Percentiles rank a stretch among this genome's conserved stretches.
Evolutionary conservation across 2,113 vertebrate genomes (phyloP).

Genomic region (Apaloderma vittatum): DNA sequence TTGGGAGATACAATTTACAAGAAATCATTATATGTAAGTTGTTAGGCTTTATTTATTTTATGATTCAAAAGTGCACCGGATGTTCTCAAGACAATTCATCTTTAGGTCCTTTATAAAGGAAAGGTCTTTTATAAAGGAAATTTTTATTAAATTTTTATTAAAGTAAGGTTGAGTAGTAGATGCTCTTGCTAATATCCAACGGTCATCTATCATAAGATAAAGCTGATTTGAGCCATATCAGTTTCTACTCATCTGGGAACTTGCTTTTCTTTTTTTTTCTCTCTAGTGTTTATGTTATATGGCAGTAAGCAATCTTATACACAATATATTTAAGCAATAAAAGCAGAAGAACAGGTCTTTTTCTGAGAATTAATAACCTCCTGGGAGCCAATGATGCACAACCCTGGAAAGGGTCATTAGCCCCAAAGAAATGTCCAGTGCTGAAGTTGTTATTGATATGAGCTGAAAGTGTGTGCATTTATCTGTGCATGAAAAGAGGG

Average conservation of each 20-base stretch:
- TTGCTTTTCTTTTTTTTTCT: not conserved
- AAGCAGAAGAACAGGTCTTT: not conserved
- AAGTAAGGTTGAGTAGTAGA: not conserved
- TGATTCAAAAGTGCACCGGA: not conserved
- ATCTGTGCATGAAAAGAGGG: not conserved
- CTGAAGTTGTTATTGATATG: not conserved
- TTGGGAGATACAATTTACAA: not conserved
- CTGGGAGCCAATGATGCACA: not conserved
- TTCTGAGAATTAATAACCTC: conserved; percentile 4
- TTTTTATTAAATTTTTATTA: not conserved
- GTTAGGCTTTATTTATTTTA: not conserved
- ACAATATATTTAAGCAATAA: conserved; percentile 29
- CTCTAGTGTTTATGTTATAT: not conserved
- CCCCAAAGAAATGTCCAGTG: not conserved
- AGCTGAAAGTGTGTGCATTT: not conserved
- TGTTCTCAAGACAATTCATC: not conserved
- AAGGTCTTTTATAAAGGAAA: not conserved
- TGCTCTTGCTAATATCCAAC: not conserved
- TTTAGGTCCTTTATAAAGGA: not conserved
- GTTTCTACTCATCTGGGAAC: not conserved
- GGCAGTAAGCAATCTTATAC: not conserved
- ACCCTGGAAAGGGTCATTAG: not conserved
- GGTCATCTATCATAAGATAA: not conserved
- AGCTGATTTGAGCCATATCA: not conserved
- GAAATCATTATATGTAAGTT: not conserved